Evolutionary conservation across 2,113 vertebrate genomes (phyloP).

Genomic region (Pygathrix nemaeus): DNA sequence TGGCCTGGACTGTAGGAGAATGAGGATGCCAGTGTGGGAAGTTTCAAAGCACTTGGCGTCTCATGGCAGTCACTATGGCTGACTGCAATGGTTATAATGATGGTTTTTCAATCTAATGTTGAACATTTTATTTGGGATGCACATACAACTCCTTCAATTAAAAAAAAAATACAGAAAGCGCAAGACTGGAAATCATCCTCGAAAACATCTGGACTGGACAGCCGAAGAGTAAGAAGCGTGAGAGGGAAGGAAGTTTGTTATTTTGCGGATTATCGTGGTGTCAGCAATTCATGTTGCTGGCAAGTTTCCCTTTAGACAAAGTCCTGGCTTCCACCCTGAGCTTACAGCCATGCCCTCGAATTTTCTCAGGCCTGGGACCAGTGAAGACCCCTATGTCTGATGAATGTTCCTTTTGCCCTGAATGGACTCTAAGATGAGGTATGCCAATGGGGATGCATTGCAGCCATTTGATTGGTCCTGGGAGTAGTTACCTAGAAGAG

Average conservation of each 20-base stretch:
- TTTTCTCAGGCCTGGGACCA: slow-evolving; percentile 11
- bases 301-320: slow-evolving; percentile 23
- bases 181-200: too few relatives aligned
- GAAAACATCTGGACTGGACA: fast-evolving
- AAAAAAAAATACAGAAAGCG: background rate
- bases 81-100: background rate
- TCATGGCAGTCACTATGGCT: fast-evolving
- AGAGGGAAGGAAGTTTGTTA: background rate
- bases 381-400: background rate
- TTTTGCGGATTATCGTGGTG: background rate
- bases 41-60: background rate
- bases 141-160: background rate
- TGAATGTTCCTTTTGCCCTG: background rate
- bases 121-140: background rate
- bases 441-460: background rate
- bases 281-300: fast-evolving
- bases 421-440: background rate
- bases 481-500: slow-evolving; percentile 58
- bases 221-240: background rate
- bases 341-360: background rate
- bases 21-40: background rate
- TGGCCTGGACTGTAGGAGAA: fast-evolving
- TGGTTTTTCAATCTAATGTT: background rate
- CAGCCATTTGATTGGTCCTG: slow-evolving; percentile 63
- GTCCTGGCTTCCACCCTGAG: background rate